A percentile compares a stretch with the other conserved stretches of the same genome.
These are phyloP conservation scores for Apoderus coryli DNA, from an alignment of 2,888 invertebrate genomes.

Conservation along the genomic window DNA sequence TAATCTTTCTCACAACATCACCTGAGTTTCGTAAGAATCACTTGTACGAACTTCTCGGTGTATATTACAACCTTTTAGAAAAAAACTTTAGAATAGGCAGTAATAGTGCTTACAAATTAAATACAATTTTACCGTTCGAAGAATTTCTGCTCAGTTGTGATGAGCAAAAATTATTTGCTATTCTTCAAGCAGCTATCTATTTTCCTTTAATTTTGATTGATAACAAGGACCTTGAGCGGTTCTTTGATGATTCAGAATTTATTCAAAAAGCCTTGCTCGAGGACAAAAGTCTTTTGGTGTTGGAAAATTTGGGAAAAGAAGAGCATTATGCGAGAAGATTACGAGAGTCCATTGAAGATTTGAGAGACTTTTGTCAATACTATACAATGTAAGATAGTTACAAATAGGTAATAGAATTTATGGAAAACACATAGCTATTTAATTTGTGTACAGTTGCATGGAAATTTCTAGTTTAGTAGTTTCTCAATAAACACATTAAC, in stretches of 20 bases:
- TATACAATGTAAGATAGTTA: conserved; percentile 1
- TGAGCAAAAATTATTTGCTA: conserved; percentile 24
- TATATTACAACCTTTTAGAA: conserved; percentile 27
- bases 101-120: conserved; percentile 17
- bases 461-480: no score
- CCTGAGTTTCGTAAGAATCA: conserved; percentile 19
- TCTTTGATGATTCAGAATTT: conserved; percentile 19
- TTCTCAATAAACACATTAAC: no score
- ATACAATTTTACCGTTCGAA: conserved; percentile 21
- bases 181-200: conserved; percentile 23
- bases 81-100: conserved; percentile 17
- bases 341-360: conserved; percentile 21
- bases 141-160: conserved; percentile 27
- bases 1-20: conserved; percentile 25
- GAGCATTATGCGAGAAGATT: conserved; percentile 18
- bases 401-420: not conserved
- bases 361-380: conserved; percentile 22
- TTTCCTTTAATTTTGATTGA: conserved; percentile 23
- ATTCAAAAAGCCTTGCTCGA: conserved; percentile 20
- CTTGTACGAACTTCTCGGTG: conserved; percentile 22
- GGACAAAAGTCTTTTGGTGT: conserved; percentile 23
- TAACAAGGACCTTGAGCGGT: conserved; percentile 17
- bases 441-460: no score
- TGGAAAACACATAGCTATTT: no score
- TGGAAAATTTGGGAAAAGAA: conserved; percentile 20